Conservation (phyloP, 2,888 invertebrate genomes). For the Cabera pusaria region DNA sequence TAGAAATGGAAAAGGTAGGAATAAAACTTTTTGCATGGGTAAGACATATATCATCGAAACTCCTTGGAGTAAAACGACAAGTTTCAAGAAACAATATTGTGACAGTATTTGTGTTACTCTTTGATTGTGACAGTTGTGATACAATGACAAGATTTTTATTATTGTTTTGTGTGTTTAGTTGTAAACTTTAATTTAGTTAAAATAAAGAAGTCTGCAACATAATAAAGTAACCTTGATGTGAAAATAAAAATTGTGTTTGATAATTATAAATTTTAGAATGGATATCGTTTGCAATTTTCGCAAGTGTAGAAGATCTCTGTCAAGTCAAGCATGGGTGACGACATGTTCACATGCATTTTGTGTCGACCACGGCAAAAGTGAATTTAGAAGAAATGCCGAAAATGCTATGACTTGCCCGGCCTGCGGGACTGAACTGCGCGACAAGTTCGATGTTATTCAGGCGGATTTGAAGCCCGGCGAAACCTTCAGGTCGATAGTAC, state of each 20-base stretch:
- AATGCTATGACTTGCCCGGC: slow-evolving; percentile 76
- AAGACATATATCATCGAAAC: too few relatives aligned
- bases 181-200: too few relatives aligned
- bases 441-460: slow-evolving; percentile 80
- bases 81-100: too few relatives aligned
- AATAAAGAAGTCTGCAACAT: background rate
- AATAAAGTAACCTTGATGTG: too few relatives aligned
- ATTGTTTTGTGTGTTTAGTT: too few relatives aligned
- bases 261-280: slow-evolving; percentile 37
- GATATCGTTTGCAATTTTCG: slow-evolving; percentile 80
- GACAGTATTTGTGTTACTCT: too few relatives aligned
- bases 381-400: slow-evolving; percentile 71
- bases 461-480: slow-evolving; percentile 78
- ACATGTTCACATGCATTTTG: slow-evolving; percentile 83
- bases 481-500: slow-evolving; percentile 78
- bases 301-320: slow-evolving; percentile 74
- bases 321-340: slow-evolving; percentile 78
- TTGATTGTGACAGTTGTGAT: too few relatives aligned
- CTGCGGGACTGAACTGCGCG: slow-evolving; percentile 73
- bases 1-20: too few relatives aligned
- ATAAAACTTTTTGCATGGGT: too few relatives aligned
- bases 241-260: too few relatives aligned
- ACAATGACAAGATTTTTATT: too few relatives aligned
- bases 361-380: slow-evolving; percentile 76
- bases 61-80: too few relatives aligned